phyloP scores from a whole-genome alignment of 2,888 invertebrate species.

The Aleiodes alternator region DNA sequence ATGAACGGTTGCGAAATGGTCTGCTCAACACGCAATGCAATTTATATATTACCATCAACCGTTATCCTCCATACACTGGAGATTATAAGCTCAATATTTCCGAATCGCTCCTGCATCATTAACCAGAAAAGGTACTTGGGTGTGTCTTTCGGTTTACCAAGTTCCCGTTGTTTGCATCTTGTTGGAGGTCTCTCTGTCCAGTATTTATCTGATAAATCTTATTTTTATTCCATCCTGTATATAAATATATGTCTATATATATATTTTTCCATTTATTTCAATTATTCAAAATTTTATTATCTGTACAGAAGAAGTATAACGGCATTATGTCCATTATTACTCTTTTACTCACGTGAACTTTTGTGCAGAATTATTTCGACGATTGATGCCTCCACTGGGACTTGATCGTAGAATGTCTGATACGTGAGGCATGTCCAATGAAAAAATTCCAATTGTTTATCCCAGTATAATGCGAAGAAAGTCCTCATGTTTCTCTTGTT shows the following conservation, averaged over 20 bases:
- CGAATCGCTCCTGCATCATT: slow-evolving; percentile 57
- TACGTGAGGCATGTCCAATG: no score
- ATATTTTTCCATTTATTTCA: no score
- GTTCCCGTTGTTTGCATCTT: neutral
- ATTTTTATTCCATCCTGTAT: neutral
- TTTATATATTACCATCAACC: slow-evolving; percentile 65
- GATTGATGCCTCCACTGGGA: no score
- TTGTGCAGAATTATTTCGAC: no score
- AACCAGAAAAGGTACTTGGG: slow-evolving; percentile 8
- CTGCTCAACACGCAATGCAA: slow-evolving; percentile 52
- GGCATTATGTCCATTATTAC: no score
- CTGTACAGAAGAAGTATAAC: no score
- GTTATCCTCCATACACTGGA: slow-evolving; percentile 68
- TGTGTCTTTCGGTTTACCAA: neutral
- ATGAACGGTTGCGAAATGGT: neutral
- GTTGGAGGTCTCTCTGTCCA: neutral
- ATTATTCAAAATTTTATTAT: no score
- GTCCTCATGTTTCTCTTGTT: no score
- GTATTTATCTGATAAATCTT: slow-evolving; percentile 19
- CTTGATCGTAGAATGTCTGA: no score
- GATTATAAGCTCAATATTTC: slow-evolving; percentile 24
- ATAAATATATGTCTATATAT: neutral
- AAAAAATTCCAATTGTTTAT: no score
- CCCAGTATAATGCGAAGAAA: no score
- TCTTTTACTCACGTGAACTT: no score